Evolutionary conservation across 2,113 vertebrate genomes (phyloP), one percentile per base, ranked within the genome.

Genomic region (Suricata suricatta): DNA sequence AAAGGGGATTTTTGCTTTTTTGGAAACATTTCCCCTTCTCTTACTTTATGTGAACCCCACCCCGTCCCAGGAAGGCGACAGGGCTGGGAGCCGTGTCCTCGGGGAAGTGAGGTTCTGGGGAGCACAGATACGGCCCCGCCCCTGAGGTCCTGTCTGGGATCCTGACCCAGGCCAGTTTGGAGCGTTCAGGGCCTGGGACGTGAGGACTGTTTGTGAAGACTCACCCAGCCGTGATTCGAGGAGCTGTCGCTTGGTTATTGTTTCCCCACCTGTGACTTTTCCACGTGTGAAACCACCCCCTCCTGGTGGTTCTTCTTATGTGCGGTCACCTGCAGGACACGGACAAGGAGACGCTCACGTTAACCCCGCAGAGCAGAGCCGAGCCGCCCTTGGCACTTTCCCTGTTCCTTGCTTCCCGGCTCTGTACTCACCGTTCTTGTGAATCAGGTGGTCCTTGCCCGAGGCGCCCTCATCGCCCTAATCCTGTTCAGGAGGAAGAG

Each of bases 261-360:
- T 44, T 90, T 80, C 35, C 33, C 57, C 88, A 7, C 29, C 83
- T 69, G 74, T 0, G 44, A 44, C 57, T 7, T 81, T 27, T 31
- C 74, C 60, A 17, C 21, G 76, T 23, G 33, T 47, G 72, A 33
- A 10, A 16, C 12, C 31, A 8, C 76, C 31, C 5, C 7, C 92
- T 79, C 77, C 33, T 38, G 87, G 35, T 25, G 35, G 10, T 98
- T 98, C 98, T 95, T 99, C n/a, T n/a, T 88, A 2, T 0, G 96
- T 64, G 47, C 74, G 0, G 98, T 98, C 88, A 98, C 98, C 98
- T 99, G 38, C 0, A 89, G 95, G 95, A 96, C 81, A 93, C 3
- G 4, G 27, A 87, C 82, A 95, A 68, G 17, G 54, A 92, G 31
- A 72, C 15, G 23, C 17, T 54, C 54, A 38, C 2, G 41, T 88